Evolutionary conservation across 2,888 invertebrate species (phyloP).

Genomic region (Acrobasis repandana): DNA sequence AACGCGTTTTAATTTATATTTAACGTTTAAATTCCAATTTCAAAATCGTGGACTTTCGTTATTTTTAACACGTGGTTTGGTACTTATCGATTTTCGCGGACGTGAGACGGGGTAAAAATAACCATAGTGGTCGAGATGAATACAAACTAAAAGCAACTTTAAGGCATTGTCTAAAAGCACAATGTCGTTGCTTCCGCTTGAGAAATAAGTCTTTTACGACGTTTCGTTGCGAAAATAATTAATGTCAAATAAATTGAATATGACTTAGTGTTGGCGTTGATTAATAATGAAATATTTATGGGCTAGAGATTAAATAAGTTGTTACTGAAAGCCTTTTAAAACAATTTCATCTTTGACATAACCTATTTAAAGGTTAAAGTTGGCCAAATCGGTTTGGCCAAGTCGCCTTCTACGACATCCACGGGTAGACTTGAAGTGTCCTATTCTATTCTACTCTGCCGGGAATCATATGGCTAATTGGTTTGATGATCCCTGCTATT

Average conservation of each 20-base stretch:
- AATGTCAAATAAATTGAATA: slow-evolving; percentile 46
- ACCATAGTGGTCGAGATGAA: slow-evolving; percentile 38
- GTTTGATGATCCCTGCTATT: too few relatives aligned
- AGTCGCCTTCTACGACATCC: too few relatives aligned
- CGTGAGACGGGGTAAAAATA: slow-evolving; percentile 56
- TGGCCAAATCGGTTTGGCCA: too few relatives aligned
- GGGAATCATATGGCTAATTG: too few relatives aligned
- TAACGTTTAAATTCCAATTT: background rate
- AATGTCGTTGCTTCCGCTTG: slow-evolving; percentile 30
- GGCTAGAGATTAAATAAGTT: background rate
- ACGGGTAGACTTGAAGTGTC: too few relatives aligned
- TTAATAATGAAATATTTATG: slow-evolving; percentile 21
- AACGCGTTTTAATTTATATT: background rate
- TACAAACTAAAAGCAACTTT: slow-evolving; percentile 37
- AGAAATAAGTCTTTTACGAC: slow-evolving; percentile 36
- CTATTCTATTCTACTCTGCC: too few relatives aligned
- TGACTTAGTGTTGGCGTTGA: slow-evolving; percentile 29
- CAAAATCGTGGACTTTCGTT: slow-evolving; percentile 10
- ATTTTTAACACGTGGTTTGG: slow-evolving; percentile 44
- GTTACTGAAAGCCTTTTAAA: background rate
- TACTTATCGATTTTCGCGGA: slow-evolving; percentile 57
- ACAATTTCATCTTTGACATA: background rate
- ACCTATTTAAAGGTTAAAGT: too few relatives aligned
- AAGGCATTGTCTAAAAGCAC: slow-evolving; percentile 34
- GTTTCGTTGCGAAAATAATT: slow-evolving; percentile 46